Conservation (phyloP, 92 coral and sea anemone genomes). For the Hydrozoanthus gracilis region DNA sequence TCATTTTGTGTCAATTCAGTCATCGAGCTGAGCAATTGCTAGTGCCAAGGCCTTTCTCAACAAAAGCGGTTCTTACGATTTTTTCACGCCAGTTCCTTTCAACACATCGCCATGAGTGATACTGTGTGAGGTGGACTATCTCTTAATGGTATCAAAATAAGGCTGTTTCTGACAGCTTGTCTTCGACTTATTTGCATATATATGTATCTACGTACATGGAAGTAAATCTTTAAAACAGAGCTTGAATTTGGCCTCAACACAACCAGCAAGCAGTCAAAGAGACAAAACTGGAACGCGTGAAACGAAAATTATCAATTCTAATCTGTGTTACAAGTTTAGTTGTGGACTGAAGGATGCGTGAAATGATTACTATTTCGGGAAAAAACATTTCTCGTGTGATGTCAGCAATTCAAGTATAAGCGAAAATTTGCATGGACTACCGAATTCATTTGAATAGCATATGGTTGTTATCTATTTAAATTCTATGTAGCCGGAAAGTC, state of each 20-base stretch:
- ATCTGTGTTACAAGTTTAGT: slow-evolving; percentile 6
- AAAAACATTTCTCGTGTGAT: neutral
- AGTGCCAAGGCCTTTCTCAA: slow-evolving; percentile 31
- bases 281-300: neutral
- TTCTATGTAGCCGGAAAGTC: neutral
- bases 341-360: neutral
- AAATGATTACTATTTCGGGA: slow-evolving; percentile 12
- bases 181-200: slow-evolving; percentile 38
- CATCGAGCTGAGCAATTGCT: slow-evolving; percentile 18
- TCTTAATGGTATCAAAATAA: slow-evolving; percentile 33
- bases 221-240: slow-evolving; percentile 21
- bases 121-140: neutral
- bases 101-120: slow-evolving; percentile 17
- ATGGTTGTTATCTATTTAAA: neutral
- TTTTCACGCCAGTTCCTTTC: slow-evolving; percentile 19
- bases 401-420: slow-evolving; percentile 9
- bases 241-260: neutral
- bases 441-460: slow-evolving; percentile 24
- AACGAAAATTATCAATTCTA: neutral
- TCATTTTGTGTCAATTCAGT: slow-evolving; percentile 33
- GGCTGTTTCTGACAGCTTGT: slow-evolving; percentile 20
- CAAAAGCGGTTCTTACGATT: neutral
- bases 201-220: neutral
- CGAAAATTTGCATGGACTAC: slow-evolving; percentile 12
- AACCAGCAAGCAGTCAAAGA: neutral